Conservation (phyloP, 2,888 invertebrate genomes). For the Sminthurides aquaticus region DNA sequence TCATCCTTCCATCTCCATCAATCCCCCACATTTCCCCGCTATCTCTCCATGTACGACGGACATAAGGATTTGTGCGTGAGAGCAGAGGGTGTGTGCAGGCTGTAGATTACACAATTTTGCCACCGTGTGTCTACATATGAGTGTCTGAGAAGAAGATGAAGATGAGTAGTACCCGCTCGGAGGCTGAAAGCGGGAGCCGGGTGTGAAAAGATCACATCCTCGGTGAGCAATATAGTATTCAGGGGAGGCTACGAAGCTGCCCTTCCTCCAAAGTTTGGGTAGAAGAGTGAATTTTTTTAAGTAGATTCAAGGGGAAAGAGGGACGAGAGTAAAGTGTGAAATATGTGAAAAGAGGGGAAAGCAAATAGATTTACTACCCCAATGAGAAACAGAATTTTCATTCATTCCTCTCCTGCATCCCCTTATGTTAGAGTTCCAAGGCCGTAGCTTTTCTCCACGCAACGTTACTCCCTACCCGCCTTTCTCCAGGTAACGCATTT, state of each 20-base stretch:
- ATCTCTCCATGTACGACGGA: too few relatives aligned
- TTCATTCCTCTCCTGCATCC: conserved; percentile 12
- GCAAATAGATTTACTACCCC: conserved; percentile 40
- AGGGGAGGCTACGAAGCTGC: too few relatives aligned
- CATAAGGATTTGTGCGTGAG: too few relatives aligned
- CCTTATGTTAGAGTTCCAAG: neutral
- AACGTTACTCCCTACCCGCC: neutral
- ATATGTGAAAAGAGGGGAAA: conserved; percentile 34
- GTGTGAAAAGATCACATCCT: neutral
- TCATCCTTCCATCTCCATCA: conserved; percentile 4
- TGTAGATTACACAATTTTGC: too few relatives aligned
- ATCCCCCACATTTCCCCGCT: too few relatives aligned
- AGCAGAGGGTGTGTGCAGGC: too few relatives aligned
- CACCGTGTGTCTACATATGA: too few relatives aligned
- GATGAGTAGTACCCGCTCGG: too few relatives aligned
- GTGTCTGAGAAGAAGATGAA: too few relatives aligned
- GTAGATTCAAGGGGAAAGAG: conserved; percentile 13
- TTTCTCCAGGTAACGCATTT: too few relatives aligned
- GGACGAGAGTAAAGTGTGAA: conserved; percentile 32
- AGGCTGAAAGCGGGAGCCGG: neutral
- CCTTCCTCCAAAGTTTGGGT: neutral
- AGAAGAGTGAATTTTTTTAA: conserved; percentile 17
- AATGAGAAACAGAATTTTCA: conserved; percentile 29
- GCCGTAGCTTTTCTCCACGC: too few relatives aligned
- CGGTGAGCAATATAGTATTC: too few relatives aligned